phyloP scores from a whole-genome alignment of 2,113 vertebrate species.

The mouse (Mus musculus) region GRCm39 chrX:100899001-100899500 shows the following conservation, averaged over 20 bases:
- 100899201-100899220: not conserved
- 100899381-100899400: not conserved
- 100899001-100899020: not conserved
- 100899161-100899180: not conserved
- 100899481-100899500: constrained; percentile 34
- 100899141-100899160: not conserved
- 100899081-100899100: too few species aligned
- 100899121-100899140: too few species aligned
- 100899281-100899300: not conserved
- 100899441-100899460: not conserved
- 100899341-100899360: constrained; percentile 4
- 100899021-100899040: not conserved
- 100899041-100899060: too few species aligned
- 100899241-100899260: constrained; percentile 34
- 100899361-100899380: not conserved
- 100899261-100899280: constrained; percentile 39
- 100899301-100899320: not conserved
- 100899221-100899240: constrained; percentile 23
- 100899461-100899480: not conserved
- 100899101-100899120: too few species aligned
- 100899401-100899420: not conserved
- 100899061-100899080: too few species aligned
- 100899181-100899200: constrained; percentile 23
- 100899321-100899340: not conserved
- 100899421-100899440: not conserved